Evolutionary conservation across 2,888 invertebrate genomes (phyloP).

Genomic region (Scaptomyza cyrtandrae): DNA sequence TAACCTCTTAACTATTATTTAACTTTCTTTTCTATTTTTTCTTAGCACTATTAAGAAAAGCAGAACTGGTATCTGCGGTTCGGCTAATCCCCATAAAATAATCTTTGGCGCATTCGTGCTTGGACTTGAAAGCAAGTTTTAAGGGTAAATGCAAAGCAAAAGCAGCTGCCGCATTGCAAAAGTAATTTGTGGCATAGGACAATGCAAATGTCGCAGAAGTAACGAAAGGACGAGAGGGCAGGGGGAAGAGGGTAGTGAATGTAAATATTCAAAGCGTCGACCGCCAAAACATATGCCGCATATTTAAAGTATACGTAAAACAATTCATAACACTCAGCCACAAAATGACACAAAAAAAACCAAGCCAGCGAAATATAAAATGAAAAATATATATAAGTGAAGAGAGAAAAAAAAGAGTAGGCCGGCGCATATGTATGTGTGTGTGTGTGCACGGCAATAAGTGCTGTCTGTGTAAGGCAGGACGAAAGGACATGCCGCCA

Average conservation of each 20-base stretch:
- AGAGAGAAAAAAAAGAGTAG: slow-evolving; percentile 33
- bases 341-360: neutral
- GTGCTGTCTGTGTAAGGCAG: slow-evolving; percentile 34
- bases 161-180: slow-evolving; percentile 51
- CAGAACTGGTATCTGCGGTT: neutral
- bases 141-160: slow-evolving; percentile 17
- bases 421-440: slow-evolving; percentile 24
- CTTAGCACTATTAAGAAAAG: neutral
- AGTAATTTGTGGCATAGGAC: slow-evolving; percentile 52
- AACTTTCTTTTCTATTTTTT: neutral
- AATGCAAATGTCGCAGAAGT: slow-evolving; percentile 46
- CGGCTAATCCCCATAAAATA: neutral
- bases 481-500: slow-evolving; percentile 66
- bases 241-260: slow-evolving; percentile 29
- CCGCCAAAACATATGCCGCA: slow-evolving; percentile 62
- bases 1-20: too few species aligned
- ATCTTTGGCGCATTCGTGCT: neutral
- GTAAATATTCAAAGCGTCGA: slow-evolving; percentile 58
- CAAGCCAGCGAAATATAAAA: slow-evolving; percentile 20
- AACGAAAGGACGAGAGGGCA: neutral
- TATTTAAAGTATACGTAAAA: slow-evolving; percentile 61
- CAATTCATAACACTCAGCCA: slow-evolving; percentile 62
- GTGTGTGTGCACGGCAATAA: slow-evolving; percentile 67
- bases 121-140: slow-evolving; percentile 24
- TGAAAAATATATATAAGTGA: slow-evolving; percentile 22